Evolutionary conservation across 2,113 vertebrate genomes (phyloP), one percentile per base, ranked within the genome.

Genomic region (Gnathochromis pfefferi): DNA sequence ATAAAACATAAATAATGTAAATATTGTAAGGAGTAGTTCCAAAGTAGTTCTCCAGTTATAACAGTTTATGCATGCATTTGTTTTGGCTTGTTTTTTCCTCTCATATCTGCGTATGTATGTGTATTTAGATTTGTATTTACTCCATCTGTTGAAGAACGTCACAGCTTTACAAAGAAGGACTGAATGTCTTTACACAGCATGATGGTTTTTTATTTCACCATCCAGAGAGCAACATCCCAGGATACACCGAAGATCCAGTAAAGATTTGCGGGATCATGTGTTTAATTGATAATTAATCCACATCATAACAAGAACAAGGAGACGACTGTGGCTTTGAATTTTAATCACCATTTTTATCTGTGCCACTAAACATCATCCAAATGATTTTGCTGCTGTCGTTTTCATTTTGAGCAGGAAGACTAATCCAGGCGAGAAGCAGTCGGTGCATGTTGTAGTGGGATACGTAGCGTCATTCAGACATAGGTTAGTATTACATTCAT

Each of bases 251-350:
- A 83, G 88, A 95, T 91, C 89, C 82, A 54, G 81, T 65, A 55
- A 83, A 93, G 86, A 95, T 95, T 89, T 90, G 79, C 35, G 17
- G 92, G 89, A 94, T 94, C 87, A 91, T 65, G 88, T 83, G 87
- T 93, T 95, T 94, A 94, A 96, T 95, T 96, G 90, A 93, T 95
- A 94, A 94, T 93, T 94, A 95, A 95, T 94, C 93, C 88, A 85
- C 91, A 92, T 94, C 91, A 94, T 92, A 95, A 97, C 89, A 89
- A 87, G 31, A 92, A 93, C 92, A 89, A 92, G 87, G 84, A 93
- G 83, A 92, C 81, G 85, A 95, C 49, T 83, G 88, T 81, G 85
- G 85, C 89, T 93, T 91, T 92, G 91, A 93, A 94, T 94, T 90
- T 26, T 88, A 92, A 93, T 92, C 85, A 85, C 47, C 81, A 58